Evolutionary conservation across 2,113 vertebrate genomes (phyloP).

Genomic region (Motacilla tschutschensis): DNA sequence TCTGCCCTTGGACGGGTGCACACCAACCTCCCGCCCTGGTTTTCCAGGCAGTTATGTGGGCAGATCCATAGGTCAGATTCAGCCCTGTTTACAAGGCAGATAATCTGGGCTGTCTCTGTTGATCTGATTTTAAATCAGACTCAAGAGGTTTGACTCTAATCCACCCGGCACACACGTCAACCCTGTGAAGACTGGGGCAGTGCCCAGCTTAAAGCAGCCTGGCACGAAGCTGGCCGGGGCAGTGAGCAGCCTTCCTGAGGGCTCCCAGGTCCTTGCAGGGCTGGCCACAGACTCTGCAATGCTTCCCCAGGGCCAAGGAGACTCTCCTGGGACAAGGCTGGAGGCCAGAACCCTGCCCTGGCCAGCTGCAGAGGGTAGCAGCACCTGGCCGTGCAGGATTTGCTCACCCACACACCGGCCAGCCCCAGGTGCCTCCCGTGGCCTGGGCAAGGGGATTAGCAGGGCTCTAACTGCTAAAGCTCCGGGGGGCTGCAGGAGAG

Average conservation of each 20-base stretch:
- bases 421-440: not conserved
- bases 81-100: constrained; percentile 56
- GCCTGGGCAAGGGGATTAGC: not conserved
- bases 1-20: not conserved
- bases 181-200: constrained; percentile 10
- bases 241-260: not conserved
- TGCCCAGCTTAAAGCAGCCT: not conserved
- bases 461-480: constrained; percentile 6
- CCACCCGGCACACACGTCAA: constrained; percentile 41
- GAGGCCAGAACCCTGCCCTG: not conserved
- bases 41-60: not conserved
- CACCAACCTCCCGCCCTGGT: not conserved
- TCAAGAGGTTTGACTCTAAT: constrained; percentile 58
- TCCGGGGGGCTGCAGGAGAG: not conserved
- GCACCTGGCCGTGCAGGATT: not conserved
- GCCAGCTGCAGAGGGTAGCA: not conserved
- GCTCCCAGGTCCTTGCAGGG: not conserved
- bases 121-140: constrained; percentile 49
- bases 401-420: not conserved
- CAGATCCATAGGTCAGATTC: not conserved
- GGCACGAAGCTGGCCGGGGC: not conserved
- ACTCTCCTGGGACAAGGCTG: not conserved
- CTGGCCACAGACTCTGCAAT: accelerated
- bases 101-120: constrained; percentile 51
- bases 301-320: accelerated